These are phyloP conservation scores for Conops quadrifasciatus DNA, from an alignment of 2,888 invertebrate genomes.

Conservation along the genomic window DNA sequence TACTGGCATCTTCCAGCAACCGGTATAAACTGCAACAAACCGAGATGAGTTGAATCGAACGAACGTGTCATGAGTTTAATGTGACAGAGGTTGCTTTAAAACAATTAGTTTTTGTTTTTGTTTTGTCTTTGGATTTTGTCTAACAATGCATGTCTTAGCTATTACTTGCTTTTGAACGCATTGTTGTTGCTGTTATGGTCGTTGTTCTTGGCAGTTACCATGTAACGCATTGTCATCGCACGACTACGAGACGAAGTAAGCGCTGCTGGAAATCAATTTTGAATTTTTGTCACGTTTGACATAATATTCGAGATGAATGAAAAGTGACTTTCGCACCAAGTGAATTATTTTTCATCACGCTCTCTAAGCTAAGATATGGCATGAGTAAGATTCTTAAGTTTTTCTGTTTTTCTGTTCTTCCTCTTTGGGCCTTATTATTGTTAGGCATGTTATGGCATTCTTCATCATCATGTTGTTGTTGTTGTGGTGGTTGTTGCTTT, in stretches of 20 bases:
- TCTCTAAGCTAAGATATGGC: slow-evolving; percentile 32
- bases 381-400: slow-evolving; percentile 9
- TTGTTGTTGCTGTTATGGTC: background rate
- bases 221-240: slow-evolving; percentile 31
- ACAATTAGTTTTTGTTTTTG: background rate
- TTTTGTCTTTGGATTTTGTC: too few species aligned
- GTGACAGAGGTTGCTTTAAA: slow-evolving; percentile 22
- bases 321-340: slow-evolving; percentile 28
- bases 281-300: slow-evolving; percentile 58
- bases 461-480: slow-evolving; percentile 15
- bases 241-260: background rate
- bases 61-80: slow-evolving; percentile 22
- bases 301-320: slow-evolving; percentile 44
- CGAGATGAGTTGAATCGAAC: background rate
- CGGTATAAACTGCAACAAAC: slow-evolving; percentile 10
- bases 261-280: slow-evolving; percentile 41
- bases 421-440: too few species aligned
- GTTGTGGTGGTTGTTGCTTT: slow-evolving; percentile 35
- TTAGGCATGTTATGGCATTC: too few species aligned
- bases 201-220: slow-evolving; percentile 13
- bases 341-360: slow-evolving; percentile 44
- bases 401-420: too few species aligned
- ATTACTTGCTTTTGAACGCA: background rate
- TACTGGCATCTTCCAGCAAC: too few species aligned
- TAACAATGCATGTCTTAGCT: background rate